Evolutionary conservation across 2,888 invertebrate genomes (phyloP), one percentile per base, ranked within the genome.

Genomic region (Galeopsomyia nigrocyanea): DNA sequence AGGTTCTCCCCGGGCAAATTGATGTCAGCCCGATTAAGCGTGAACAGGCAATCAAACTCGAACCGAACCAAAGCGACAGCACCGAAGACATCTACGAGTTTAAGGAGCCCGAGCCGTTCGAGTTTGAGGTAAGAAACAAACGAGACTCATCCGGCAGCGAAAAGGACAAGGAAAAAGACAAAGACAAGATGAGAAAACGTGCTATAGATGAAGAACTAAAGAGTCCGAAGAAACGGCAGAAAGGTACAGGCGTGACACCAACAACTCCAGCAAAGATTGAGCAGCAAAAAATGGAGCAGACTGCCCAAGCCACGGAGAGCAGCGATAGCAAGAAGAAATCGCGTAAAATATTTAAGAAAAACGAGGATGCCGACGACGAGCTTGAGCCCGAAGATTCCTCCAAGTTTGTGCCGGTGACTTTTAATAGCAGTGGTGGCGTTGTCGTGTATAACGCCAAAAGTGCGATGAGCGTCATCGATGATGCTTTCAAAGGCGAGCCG

Each of bases 21-120:
- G 82, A 75, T 71, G 68, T 49, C 14, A 14, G 61, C 13, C 65
- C 75, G 6, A 51, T 73, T 2, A 75, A 75, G 53, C 57, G 73
- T 22, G 75, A 80, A 21, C 13, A 7, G 16, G 75, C 76, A 17
- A 66, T 51, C n/a, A 80, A 80, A 66, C 22, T 77, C 16, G 80
- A 78, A 70, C 9, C 65, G 53, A 56, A 73, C 46, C 65, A 68
- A 19, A 55, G 72, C 21, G 78, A 77, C 66, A 82, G 73, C 50
- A 84, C 85, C 3, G 88, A 88, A 58, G 95, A 95, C 82, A 92
- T 95, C 74, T 95, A 95, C 82, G 95, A 95, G 85, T 95, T 95
- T 82, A 95, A 95, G 84, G 95, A 95, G 85, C 94, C 95, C 0
- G 95, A 95, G 84, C 95, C 95, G 0, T 95, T 95, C 82, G 95